phyloP scores from a whole-genome alignment of 2,113 vertebrate species.

The Pipa parva region DNA sequence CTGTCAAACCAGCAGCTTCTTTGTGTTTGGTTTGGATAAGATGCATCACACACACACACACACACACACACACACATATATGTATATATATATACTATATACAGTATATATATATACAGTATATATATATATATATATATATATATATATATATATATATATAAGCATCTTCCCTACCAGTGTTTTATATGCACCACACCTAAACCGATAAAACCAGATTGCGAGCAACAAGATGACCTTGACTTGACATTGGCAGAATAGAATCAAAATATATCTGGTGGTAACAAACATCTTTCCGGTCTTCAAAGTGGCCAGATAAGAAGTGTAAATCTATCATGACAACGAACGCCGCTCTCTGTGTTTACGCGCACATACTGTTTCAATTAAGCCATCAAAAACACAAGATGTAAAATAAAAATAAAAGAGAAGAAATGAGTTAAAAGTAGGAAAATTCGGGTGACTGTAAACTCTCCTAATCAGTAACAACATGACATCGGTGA shows the following conservation, averaged over 20 bases:
- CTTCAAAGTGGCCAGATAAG: constrained; percentile 32
- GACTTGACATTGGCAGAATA: constrained; percentile 6
- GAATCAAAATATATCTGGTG: not conserved
- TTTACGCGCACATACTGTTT: constrained; percentile 19
- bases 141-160: no score
- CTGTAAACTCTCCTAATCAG: constrained; percentile 64
- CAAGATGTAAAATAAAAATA: not conserved
- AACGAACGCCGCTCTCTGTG: not conserved
- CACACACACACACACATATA: no score
- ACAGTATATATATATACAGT: no score
- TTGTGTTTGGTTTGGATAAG: no score
- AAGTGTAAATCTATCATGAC: not conserved
- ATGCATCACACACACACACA: no score
- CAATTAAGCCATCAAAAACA: constrained; percentile 37
- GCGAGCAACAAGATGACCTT: constrained; percentile 25
- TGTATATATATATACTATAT: no score
- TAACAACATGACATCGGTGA: constrained; percentile 65
- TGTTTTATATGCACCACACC: no score
- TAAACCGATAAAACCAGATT: no score
- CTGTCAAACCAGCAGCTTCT: no score
- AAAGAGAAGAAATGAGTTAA: constrained; percentile 24
- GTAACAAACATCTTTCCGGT: not conserved
- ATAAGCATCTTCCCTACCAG: no score
- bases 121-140: no score
- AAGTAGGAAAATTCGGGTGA: constrained; percentile 52